phyloP scores from a whole-genome alignment of 2,113 vertebrate genomes.

The Proterorhinus semilunaris region DNA sequence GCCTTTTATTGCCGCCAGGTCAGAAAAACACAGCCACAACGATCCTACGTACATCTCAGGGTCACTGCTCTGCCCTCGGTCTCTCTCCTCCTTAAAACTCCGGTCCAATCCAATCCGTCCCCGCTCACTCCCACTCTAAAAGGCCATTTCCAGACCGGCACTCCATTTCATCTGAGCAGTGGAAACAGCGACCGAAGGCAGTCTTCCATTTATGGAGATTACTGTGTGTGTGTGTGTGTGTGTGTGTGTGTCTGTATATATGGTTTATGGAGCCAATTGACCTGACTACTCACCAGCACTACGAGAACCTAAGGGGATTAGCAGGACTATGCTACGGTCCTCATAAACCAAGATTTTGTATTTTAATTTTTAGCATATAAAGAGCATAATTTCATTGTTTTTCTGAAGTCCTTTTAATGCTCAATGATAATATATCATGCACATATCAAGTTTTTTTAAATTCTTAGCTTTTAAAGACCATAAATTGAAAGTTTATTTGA shows the following conservation, averaged over 20 bases:
- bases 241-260: conserved; percentile 10
- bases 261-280: too few species aligned
- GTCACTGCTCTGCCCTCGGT: conserved; percentile 13
- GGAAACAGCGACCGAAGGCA: conserved; percentile 60
- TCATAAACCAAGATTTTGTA: too few species aligned
- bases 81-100: conserved; percentile 23
- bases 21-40: not conserved
- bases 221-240: conserved; percentile 52
- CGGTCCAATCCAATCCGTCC: conserved; percentile 15
- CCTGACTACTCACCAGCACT: too few species aligned
- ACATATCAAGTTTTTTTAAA: too few species aligned
- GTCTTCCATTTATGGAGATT: conserved; percentile 77
- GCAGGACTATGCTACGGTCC: too few species aligned
- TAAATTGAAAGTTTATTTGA: too few species aligned
- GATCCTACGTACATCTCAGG: not conserved
- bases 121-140: conserved; percentile 44
- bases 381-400: too few species aligned
- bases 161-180: conserved; percentile 54
- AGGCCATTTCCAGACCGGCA: conserved; percentile 57
- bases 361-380: too few species aligned
- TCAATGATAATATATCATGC: too few species aligned
- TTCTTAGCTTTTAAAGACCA: too few species aligned
- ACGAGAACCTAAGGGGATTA: too few species aligned
- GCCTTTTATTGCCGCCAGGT: not conserved
- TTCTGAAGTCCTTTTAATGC: too few species aligned